phyloP scores from a whole-genome alignment of 2,888 invertebrate genomes.

The Geophilus truncorum region DNA sequence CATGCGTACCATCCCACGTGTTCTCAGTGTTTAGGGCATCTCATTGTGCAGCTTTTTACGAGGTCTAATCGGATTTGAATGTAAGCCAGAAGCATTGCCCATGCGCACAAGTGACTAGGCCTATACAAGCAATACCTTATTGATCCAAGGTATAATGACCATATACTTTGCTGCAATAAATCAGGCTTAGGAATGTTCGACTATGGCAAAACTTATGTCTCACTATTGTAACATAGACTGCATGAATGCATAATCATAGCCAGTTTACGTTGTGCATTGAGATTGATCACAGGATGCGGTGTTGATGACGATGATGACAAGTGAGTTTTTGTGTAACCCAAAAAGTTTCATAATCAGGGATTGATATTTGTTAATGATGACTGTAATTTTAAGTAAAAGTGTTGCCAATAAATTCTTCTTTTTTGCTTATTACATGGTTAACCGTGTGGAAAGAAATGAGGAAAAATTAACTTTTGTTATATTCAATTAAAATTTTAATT shows the following conservation, averaged over 20 bases:
- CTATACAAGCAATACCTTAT: slow-evolving; percentile 11
- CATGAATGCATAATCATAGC: background rate
- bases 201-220: slow-evolving; percentile 12
- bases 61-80: slow-evolving; percentile 20
- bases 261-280: background rate
- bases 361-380: too few species aligned
- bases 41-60: slow-evolving; percentile 18
- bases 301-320: background rate
- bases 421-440: background rate
- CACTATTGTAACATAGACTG: background rate
- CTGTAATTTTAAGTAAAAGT: too few species aligned
- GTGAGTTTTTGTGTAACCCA: background rate
- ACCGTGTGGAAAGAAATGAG: background rate
- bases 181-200: background rate
- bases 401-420: too few species aligned
- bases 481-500: too few species aligned
- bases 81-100: slow-evolving; percentile 20
- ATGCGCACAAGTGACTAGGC: slow-evolving; percentile 15
- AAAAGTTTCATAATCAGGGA: too few species aligned
- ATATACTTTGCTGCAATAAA: slow-evolving; percentile 1
- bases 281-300: background rate
- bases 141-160: slow-evolving; percentile 2
- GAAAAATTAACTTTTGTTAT: background rate
- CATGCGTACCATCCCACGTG: slow-evolving; percentile 17
- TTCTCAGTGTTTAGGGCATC: slow-evolving; percentile 6